Percentiles rank a stretch among this genome's conserved stretches.
Conservation (phyloP, 2,888 invertebrate genomes). For the Andrena trimmerana region DNA sequence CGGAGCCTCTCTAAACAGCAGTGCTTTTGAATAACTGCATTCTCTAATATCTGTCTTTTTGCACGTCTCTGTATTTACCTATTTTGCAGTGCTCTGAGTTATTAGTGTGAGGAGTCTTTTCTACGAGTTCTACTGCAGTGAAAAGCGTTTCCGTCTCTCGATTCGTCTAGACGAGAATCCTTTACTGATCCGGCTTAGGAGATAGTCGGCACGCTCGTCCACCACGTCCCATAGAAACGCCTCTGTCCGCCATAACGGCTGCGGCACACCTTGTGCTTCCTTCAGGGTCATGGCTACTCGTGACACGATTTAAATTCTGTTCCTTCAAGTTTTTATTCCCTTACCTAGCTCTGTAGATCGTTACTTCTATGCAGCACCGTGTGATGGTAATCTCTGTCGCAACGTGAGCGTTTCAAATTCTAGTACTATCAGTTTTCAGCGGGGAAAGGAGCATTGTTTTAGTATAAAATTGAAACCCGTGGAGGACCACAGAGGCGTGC, state of each 20-base stretch:
- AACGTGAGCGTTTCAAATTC: too few relatives aligned
- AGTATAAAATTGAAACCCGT: too few relatives aligned
- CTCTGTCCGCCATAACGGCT: conserved; percentile 2
- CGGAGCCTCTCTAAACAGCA: conserved; percentile 14
- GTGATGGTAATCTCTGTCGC: background rate
- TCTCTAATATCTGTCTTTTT: background rate
- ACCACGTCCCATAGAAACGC: conserved; percentile 18
- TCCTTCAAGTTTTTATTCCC: background rate
- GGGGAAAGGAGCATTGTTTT: too few relatives aligned
- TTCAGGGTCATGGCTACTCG: conserved; percentile 18
- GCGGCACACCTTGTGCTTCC: conserved; percentile 21
- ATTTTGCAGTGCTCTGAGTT: background rate
- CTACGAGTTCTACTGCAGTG: background rate
- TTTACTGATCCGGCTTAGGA: conserved; percentile 42
- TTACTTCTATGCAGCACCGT: background rate
- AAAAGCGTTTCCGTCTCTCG: conserved; percentile 33
- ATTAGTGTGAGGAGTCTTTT: background rate
- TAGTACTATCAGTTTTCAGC: too few relatives aligned
- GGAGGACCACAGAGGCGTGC: too few relatives aligned
- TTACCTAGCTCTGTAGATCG: background rate
- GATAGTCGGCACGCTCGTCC: conserved; percentile 49
- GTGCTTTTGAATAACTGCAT: background rate
- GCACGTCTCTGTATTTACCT: background rate
- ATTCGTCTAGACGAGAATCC: conserved; percentile 56
- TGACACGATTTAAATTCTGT: background rate